These are phyloP conservation scores for Rhinichthys osculus DNA, from an alignment of 2,797 vertebrate species.

Conservation along the genomic window DNA sequence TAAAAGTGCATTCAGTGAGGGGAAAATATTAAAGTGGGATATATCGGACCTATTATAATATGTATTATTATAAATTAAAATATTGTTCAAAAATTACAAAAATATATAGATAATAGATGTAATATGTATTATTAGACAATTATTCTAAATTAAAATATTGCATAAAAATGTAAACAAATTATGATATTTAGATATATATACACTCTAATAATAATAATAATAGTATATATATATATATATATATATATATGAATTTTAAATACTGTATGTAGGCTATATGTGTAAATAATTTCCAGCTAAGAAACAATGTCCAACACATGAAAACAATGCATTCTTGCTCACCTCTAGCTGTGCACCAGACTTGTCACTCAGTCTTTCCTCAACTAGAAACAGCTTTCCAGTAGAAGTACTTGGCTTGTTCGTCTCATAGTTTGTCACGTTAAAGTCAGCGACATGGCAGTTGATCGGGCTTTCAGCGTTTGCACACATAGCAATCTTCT, in stretches of 20 bases:
- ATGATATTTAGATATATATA: too few relatives aligned
- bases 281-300: neutral
- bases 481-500: constrained; percentile 65
- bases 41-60: neutral
- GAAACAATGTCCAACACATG: neutral
- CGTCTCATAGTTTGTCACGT: neutral
- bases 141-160: too few relatives aligned
- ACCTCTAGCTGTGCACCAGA: constrained; percentile 34
- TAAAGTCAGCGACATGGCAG: constrained; percentile 11
- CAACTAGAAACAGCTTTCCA: constrained; percentile 27
- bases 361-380: constrained; percentile 31
- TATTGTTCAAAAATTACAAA: neutral
- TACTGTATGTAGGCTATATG: too few relatives aligned
- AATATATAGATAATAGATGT: neutral
- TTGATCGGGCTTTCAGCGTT: constrained; percentile 18
- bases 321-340: constrained; percentile 1
- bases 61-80: too few relatives aligned
- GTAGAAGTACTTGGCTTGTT: constrained; percentile 1
- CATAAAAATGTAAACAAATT: too few relatives aligned
- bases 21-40: neutral
- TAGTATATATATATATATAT: too few relatives aligned
- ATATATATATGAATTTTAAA: too few relatives aligned
- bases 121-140: too few relatives aligned
- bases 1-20: neutral
- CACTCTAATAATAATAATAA: too few relatives aligned